A percentile compares a stretch with the other conserved stretches of the same genome.
These are phyloP conservation scores for Cheilosia grossa DNA, from an alignment of 2,888 invertebrate genomes.

Conservation along the genomic window DNA sequence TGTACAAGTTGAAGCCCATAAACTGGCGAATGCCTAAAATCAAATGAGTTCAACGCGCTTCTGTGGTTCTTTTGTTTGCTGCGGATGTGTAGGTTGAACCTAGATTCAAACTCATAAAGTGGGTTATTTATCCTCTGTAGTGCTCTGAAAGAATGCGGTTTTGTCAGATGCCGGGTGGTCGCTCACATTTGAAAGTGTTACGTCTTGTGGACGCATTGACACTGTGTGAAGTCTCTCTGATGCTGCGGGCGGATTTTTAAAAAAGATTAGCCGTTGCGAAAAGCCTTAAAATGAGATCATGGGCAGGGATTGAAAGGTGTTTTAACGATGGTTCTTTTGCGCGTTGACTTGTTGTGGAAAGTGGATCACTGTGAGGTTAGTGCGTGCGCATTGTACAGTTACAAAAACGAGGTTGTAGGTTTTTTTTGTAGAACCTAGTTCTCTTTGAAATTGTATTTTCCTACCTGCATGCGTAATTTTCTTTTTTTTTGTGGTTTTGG, in stretches of 20 bases:
- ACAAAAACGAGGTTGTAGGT: too few species aligned
- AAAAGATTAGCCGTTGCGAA: too few species aligned
- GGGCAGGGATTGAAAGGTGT: too few species aligned
- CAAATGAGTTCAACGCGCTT: slow-evolving; percentile 67
- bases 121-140: slow-evolving; percentile 45
- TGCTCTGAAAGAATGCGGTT: slow-evolving; percentile 54
- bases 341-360: too few species aligned
- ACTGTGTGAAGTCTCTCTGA: background rate
- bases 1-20: background rate
- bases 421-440: too few species aligned
- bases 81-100: slow-evolving; percentile 60
- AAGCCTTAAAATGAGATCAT: too few species aligned
- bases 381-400: too few species aligned
- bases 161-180: slow-evolving; percentile 45
- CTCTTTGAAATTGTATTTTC: too few species aligned
- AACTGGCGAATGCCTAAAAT: background rate
- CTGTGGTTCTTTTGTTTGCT: slow-evolving; percentile 17
- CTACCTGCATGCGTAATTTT: too few species aligned
- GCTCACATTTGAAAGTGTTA: slow-evolving; percentile 10
- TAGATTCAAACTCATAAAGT: slow-evolving; percentile 43
- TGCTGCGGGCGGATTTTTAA: background rate
- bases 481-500: too few species aligned
- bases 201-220: slow-evolving; percentile 4
- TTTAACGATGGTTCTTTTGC: too few species aligned
- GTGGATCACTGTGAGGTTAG: too few species aligned